phyloP scores from a whole-genome alignment of 2,888 invertebrate species.

The Temnothorax unifasciatus region DNA sequence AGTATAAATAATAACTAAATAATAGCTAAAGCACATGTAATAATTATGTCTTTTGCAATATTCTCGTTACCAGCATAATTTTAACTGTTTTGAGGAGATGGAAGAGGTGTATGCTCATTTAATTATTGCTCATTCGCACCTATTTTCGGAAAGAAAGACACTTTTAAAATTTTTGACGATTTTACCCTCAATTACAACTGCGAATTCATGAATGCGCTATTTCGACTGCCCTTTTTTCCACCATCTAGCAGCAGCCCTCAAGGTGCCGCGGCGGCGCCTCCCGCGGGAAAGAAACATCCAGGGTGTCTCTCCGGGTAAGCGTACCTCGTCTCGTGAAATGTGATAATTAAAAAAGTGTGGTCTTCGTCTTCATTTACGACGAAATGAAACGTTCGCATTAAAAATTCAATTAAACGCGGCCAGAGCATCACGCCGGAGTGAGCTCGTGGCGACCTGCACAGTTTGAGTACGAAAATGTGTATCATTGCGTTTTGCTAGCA shows the following conservation, averaged over 20 bases:
- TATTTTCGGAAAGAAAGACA: not conserved
- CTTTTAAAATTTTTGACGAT: not conserved
- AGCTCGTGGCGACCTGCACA: not conserved
- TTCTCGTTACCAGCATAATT: not conserved
- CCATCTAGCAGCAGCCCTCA: not conserved
- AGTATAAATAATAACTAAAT: not conserved
- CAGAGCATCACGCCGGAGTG: slow-evolving; percentile 18
- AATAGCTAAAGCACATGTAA: not conserved
- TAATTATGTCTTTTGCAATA: not conserved
- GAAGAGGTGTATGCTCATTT: slow-evolving; percentile 20
- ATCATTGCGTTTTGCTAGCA: not conserved
- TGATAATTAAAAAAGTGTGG: slow-evolving; percentile 77
- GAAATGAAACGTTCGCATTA: slow-evolving; percentile 73
- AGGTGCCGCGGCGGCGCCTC: slow-evolving; percentile 24
- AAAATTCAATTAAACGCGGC: slow-evolving; percentile 74
- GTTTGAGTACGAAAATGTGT: slow-evolving; percentile 17
- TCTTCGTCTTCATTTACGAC: slow-evolving; percentile 74
- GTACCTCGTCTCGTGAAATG: slow-evolving; percentile 67
- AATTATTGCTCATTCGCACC: not conserved
- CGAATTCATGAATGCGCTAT: slow-evolving; percentile 80
- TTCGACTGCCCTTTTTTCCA: slow-evolving; percentile 63
- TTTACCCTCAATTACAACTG: slow-evolving; percentile 16
- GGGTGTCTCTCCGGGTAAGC: slow-evolving; percentile 27
- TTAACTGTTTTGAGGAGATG: slow-evolving; percentile 1
- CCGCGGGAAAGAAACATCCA: slow-evolving; percentile 23